A percentile compares a stretch with the other conserved stretches of the same genome.
Evolutionary conservation across 2,888 invertebrate genomes (phyloP).

Genomic region (Gerosis bhagava): DNA sequence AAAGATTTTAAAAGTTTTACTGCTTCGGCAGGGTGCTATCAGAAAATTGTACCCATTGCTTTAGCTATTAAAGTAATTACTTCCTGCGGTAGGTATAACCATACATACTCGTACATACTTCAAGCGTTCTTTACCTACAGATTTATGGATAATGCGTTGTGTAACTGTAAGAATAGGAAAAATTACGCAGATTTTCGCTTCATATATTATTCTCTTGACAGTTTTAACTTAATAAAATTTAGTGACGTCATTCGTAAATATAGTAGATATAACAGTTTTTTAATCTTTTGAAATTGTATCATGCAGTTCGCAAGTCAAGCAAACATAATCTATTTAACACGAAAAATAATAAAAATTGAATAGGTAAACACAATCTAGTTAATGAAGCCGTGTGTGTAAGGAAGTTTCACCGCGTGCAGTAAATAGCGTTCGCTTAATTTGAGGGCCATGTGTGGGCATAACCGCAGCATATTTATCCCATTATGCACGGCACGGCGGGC

Average conservation of each 20-base stretch:
- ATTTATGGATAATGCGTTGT: no score
- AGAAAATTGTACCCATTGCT: slow-evolving; percentile 20
- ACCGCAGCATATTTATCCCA: slow-evolving; percentile 81
- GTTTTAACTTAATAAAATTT: no score
- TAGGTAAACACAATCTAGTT: slow-evolving; percentile 61
- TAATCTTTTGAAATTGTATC: no score
- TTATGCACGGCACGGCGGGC: slow-evolving; percentile 68
- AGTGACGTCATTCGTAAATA: no score
- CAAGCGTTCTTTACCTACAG: no score
- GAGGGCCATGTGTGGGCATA: slow-evolving; percentile 77
- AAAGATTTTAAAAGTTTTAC: slow-evolving; percentile 39
- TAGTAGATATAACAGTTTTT: no score
- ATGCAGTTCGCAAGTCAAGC: no score
- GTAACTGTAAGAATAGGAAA: no score
- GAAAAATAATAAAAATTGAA: slow-evolving; percentile 38
- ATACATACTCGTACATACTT: no score
- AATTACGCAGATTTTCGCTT: no score
- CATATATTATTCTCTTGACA: no score
- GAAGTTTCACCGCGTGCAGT: slow-evolving; percentile 68
- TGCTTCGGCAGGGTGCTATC: slow-evolving; percentile 13
- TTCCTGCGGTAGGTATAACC: background rate
- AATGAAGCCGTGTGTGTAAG: slow-evolving; percentile 64
- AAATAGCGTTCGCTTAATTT: slow-evolving; percentile 77
- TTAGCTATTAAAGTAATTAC: slow-evolving; percentile 15
- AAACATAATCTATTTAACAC: slow-evolving; percentile 52